Evolutionary conservation across 2,797 vertebrate genomes (phyloP), one percentile per base, ranked within the genome.

Genomic region (Cirrhinus mrigala): DNA sequence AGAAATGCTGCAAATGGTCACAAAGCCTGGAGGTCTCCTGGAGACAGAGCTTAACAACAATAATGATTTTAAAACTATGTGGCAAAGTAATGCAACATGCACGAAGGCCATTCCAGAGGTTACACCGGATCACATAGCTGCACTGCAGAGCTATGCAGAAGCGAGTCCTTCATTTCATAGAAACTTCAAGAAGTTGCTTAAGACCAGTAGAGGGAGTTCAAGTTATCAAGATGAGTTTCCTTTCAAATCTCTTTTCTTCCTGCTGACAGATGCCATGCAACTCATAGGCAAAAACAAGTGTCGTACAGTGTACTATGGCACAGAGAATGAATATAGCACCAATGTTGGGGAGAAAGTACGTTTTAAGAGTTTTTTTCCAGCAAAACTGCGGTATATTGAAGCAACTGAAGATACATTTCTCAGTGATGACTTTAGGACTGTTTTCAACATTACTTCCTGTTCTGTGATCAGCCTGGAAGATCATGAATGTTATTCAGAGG

Each of bases 211-310:
- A 3, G 76, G 68, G 37, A 24, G 0, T 77, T 69, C 60, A 11
- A 70, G 20, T 4, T 88, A 81, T 66, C 29, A 2, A 68, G 16
- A 89, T 1, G 11, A 62, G 5, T 90, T 90, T 86, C 66, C 24
- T 40, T 82, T 85, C 44, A 90, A 90, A 86, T 86, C 89, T 79
- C 78, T 90, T 79, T 85, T 87, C 60, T 90, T 90, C 44, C 80
- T 90, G 22, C 33, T 90, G 8, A 79, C 81, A 29, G 89, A 89
- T 50, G 52, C 52, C 15, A 20, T 90, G 58, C 40, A 16, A 7
- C 62, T 81, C 27, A 27, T 86, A 9, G 0, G 5, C 12, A 11
- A 24, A 11, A 20, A 16, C 5, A 66, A 24, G 1, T 87, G 81
- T 56, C 0, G 0, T 1, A 81, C 8, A 14, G 81, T 87, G 20